These are phyloP conservation scores for Phortica variegata DNA, from an alignment of 1,140 invertebrate genomes.

Conservation along the genomic window DNA sequence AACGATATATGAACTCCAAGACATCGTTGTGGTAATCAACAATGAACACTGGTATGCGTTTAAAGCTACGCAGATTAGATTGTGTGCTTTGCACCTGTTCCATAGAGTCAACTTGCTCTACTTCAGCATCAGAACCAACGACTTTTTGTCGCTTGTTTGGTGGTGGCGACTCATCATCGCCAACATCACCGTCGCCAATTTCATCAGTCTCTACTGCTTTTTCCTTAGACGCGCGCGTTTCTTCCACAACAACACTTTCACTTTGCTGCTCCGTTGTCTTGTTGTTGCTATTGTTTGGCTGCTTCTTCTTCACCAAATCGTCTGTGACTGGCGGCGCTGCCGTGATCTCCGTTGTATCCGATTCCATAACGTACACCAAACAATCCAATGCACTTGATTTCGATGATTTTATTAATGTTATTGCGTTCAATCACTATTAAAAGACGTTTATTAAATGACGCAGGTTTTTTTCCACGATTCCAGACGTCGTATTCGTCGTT, in stretches of 20 bases:
- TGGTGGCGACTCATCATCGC: constrained; percentile 24
- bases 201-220: constrained; percentile 1
- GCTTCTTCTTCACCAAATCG: constrained; percentile 3
- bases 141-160: constrained; percentile 36
- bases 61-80: constrained; percentile 56
- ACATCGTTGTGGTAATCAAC: constrained; percentile 81
- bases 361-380: no score
- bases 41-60: constrained; percentile 69
- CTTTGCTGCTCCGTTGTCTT: constrained; percentile 20
- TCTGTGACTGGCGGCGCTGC: constrained; percentile 23
- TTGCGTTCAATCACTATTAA: no score
- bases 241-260: constrained; percentile 33
- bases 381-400: no score
- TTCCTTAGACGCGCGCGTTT: constrained; percentile 1
- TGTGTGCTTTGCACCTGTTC: constrained; percentile 28
- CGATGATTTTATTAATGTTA: no score
- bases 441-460: no score
- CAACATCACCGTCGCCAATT: no score
- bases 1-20: constrained; percentile 76
- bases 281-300: no score
- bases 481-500: constrained; percentile 18
- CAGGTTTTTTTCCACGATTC: constrained; percentile 20
- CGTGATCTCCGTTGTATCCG: constrained; percentile 41
- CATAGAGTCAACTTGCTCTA: background rate
- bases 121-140: background rate